phyloP scores from a whole-genome alignment of 2,888 invertebrate species.

The Odontocerum albicorne region DNA sequence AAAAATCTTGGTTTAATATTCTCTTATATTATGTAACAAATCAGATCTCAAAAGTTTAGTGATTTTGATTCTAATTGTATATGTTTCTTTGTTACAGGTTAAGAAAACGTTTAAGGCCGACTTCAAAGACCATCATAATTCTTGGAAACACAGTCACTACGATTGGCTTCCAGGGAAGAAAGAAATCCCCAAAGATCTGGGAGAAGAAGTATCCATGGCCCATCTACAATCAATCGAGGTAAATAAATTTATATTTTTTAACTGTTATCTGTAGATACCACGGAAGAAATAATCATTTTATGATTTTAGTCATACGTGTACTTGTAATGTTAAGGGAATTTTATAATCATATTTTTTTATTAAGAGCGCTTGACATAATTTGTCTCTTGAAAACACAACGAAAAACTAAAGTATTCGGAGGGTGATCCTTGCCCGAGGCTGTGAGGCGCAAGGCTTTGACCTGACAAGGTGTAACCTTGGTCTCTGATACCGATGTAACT shows the following conservation, averaged over 20 bases:
- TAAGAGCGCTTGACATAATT: slow-evolving; percentile 9
- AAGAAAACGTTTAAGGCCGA: slow-evolving; percentile 48
- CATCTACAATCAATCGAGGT: slow-evolving; percentile 51
- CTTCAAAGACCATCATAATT: slow-evolving; percentile 45
- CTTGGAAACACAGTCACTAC: slow-evolving; percentile 49
- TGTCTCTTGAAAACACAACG: slow-evolving; percentile 19
- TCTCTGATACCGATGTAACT: slow-evolving; percentile 10
- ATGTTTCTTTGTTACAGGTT: slow-evolving; percentile 54
- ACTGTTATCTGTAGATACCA: too few relatives aligned
- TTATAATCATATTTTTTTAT: background rate
- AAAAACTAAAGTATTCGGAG: slow-evolving; percentile 21
- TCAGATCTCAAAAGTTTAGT: too few relatives aligned
- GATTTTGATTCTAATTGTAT: too few relatives aligned
- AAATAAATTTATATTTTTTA: slow-evolving; percentile 40
- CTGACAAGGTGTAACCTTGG: slow-evolving; percentile 27
- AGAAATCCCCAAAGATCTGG: slow-evolving; percentile 53
- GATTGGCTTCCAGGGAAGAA: slow-evolving; percentile 53
- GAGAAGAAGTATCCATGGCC: slow-evolving; percentile 45
- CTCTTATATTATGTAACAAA: too few relatives aligned
- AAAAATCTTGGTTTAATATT: too few relatives aligned
- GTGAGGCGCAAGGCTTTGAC: slow-evolving; percentile 28
- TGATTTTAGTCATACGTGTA: background rate
- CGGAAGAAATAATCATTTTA: background rate
- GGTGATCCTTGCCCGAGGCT: slow-evolving; percentile 30
- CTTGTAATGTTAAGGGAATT: background rate